phyloP scores from a whole-genome alignment of 2,113 vertebrate species.

The Atractosteus spatula region DNA sequence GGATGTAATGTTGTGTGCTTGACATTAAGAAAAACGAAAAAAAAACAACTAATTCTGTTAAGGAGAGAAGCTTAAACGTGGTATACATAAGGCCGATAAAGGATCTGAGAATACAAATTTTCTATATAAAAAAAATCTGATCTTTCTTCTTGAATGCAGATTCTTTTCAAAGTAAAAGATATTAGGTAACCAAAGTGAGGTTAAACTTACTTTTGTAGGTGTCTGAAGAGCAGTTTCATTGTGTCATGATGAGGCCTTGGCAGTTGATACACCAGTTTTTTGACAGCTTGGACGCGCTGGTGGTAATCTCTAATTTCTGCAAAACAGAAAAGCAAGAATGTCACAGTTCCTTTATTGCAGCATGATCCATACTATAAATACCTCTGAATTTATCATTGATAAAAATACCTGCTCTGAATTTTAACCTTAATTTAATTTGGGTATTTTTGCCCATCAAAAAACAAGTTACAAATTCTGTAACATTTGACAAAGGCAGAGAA shows the following conservation, averaged over 20 bases:
- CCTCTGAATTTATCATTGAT: too few species aligned
- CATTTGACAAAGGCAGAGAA: too few species aligned
- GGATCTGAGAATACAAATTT: conserved; percentile 7
- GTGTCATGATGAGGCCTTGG: conserved; percentile 87
- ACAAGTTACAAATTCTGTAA: too few species aligned
- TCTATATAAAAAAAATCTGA: neutral
- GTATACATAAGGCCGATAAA: neutral
- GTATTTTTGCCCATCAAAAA: too few species aligned
- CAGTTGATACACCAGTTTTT: conserved; percentile 75
- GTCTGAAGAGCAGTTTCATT: conserved; percentile 84
- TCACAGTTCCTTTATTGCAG: too few species aligned
- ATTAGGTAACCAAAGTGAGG: neutral
- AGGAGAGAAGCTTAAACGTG: neutral
- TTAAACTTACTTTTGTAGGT: conserved; percentile 80
- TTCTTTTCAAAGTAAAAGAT: neutral
- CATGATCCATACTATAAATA: too few species aligned
- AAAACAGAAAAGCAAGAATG: conserved; percentile 16
- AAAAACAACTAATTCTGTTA: neutral
- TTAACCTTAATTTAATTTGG: too few species aligned
- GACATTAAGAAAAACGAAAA: neutral
- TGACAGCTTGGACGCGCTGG: conserved; percentile 70
- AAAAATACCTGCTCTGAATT: too few species aligned
- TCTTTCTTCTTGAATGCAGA: conserved; percentile 18
- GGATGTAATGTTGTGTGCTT: neutral
- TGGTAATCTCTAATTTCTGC: conserved; percentile 76